Base-by-base conservation (phyloP, 1,140 invertebrate species). In the Neodiprion pinetum region DNA sequence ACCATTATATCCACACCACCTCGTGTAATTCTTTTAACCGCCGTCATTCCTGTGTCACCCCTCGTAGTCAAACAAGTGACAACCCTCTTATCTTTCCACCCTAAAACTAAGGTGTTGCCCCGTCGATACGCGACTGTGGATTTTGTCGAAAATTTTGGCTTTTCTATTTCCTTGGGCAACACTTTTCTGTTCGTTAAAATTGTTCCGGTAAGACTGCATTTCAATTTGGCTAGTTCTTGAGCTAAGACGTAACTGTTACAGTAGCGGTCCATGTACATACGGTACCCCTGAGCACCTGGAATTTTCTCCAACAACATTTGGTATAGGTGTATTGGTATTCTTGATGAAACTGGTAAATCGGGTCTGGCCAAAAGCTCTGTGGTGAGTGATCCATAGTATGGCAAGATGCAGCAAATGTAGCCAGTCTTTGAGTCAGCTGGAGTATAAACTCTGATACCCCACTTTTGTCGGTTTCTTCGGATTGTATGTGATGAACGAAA, bases 391-490 rank as follows among this genome's bases (percentile, higher is more conserved):
- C 77, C 76, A 76, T 81, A 79, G 72, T 81, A 82, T 68, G 81
- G 80, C 48, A 82, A 71, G 77, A 81, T 78, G 53, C 76, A 77
- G 75, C 73, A 79, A 53, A 82, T 65, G 67, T 82, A 82, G 65
- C 75, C 72, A 61, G 70, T 71, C 61, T 75, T 71, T n/a, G 80
- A 74, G 72, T 81, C 77, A 7, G 77, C 78, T 74, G 79, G 74
- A 72, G 78, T 73, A 76, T 78, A 82, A 72, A 80, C 69, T 1
- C 77, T 74, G 71, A 83, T 78, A 67, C 76, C 77, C 78, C 78
- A 80, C 76, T 83, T 83, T 83, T 1, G 78, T 78, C 48, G 79
- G 80, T 75, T 83, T 81, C 14, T 80, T 78, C 23, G 78, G 80
- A 75, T 83, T 83, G 70, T 82, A 81, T 1, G 77, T 77, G 28